These are phyloP conservation scores for Rhyacophila brunnea DNA, from an alignment of 1,140 invertebrate genomes.

Conservation along the genomic window DNA sequence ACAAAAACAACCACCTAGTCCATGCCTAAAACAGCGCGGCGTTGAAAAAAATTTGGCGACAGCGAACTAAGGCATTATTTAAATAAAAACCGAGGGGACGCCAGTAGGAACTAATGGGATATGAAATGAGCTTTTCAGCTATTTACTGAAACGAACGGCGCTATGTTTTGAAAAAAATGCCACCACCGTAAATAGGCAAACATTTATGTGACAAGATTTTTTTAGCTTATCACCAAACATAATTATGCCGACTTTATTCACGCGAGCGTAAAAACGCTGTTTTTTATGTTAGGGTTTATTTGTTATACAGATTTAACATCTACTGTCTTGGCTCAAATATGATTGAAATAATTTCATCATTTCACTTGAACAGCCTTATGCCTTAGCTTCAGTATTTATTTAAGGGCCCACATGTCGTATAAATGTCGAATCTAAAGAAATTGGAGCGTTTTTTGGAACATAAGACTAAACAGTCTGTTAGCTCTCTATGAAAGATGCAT, in stretches of 20 bases:
- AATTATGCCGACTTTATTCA: conserved; percentile 29
- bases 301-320: not conserved
- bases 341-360: not conserved
- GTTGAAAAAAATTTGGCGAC: conserved; percentile 16
- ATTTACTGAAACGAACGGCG: conserved; percentile 27
- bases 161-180: conserved; percentile 14
- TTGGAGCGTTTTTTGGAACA: too few relatives aligned
- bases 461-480: too few relatives aligned
- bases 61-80: conserved; percentile 19
- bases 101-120: conserved; percentile 31
- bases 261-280: not conserved
- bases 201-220: conserved; percentile 29
- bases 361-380: too few relatives aligned
- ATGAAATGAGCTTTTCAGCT: conserved; percentile 32
- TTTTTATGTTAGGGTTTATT: not conserved
- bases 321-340: not conserved
- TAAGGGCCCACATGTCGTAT: too few relatives aligned
- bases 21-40: not conserved
- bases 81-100: conserved; percentile 26
- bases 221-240: conserved; percentile 30
- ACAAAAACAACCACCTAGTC: conserved; percentile 3
- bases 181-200: conserved; percentile 15
- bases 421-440: too few relatives aligned
- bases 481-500: too few relatives aligned
- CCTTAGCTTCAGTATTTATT: too few relatives aligned